A percentile compares a stretch with the other conserved stretches of the same genome.
Evolutionary conservation across 2,888 invertebrate genomes (phyloP).

Genomic region (Epirrita christyi): DNA sequence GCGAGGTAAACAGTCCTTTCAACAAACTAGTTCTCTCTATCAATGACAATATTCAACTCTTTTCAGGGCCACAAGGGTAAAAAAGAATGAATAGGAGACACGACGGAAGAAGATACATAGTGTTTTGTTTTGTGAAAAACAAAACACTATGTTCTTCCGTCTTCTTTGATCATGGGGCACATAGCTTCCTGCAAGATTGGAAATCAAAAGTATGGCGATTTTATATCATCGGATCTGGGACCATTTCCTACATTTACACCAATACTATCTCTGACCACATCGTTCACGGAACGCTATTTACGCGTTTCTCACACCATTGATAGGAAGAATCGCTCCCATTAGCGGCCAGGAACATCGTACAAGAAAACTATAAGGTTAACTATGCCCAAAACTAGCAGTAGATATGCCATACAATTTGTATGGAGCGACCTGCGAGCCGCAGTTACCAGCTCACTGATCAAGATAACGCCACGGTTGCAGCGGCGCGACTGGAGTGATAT

Average conservation of each 20-base stretch:
- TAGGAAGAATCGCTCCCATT: slow-evolving; percentile 75
- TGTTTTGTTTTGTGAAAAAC: neutral
- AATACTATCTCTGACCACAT: slow-evolving; percentile 54
- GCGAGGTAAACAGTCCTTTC: too few relatives aligned
- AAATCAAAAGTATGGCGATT: slow-evolving; percentile 21
- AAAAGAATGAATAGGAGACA: neutral
- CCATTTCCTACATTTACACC: slow-evolving; percentile 52
- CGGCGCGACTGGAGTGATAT: slow-evolving; percentile 69
- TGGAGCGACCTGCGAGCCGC: slow-evolving; percentile 74
- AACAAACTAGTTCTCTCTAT: too few relatives aligned
- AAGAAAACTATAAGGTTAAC: slow-evolving; percentile 80
- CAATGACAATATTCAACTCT: too few relatives aligned
- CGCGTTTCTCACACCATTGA: slow-evolving; percentile 67
- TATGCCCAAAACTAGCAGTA: slow-evolving; percentile 80
- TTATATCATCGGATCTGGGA: slow-evolving; percentile 27
- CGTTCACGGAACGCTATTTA: slow-evolving; percentile 47
- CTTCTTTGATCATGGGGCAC: neutral
- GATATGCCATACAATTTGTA: slow-evolving; percentile 83
- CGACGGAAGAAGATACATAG: too few relatives aligned
- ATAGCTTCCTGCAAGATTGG: slow-evolving; percentile 5
- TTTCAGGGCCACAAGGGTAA: too few relatives aligned
- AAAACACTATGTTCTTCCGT: too few relatives aligned
- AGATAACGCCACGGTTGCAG: slow-evolving; percentile 73
- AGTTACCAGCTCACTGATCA: slow-evolving; percentile 70
- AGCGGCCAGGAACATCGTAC: slow-evolving; percentile 70